A percentile compares a stretch with the other conserved stretches of the same genome.
These are phyloP conservation scores for Phyllostomus discolor DNA, from an alignment of 2,113 vertebrate species.

Conservation along the genomic window DNA sequence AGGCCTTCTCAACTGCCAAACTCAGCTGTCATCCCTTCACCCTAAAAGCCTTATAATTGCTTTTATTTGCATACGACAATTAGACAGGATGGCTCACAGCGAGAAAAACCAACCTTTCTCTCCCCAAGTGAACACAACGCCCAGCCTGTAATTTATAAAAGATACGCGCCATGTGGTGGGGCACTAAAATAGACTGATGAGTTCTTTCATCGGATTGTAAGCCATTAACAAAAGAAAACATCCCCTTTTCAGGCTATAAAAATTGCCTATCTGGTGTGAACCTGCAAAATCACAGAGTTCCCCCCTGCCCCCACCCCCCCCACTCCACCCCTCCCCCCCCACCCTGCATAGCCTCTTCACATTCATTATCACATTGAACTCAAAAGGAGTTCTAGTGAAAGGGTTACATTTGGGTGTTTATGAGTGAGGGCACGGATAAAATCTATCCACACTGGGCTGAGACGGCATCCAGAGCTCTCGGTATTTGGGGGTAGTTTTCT, in stretches of 20 bases:
- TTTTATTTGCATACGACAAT: slow-evolving; percentile 99
- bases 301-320: not conserved
- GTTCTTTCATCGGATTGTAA: slow-evolving; percentile 91
- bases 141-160: slow-evolving; percentile 92
- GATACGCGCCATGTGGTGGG: slow-evolving; percentile 88
- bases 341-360: slow-evolving; percentile 70
- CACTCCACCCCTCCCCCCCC: not conserved
- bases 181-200: slow-evolving; percentile 88
- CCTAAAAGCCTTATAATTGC: slow-evolving; percentile 99
- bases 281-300: slow-evolving; percentile 79
- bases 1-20: slow-evolving; percentile 96
- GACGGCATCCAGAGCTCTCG: slow-evolving; percentile 61
- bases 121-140: slow-evolving; percentile 89
- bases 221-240: slow-evolving; percentile 92
- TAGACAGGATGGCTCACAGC: slow-evolving; percentile 99
- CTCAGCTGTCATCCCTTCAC: slow-evolving; percentile 99
- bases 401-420: slow-evolving; percentile 81
- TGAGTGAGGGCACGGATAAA: slow-evolving; percentile 75
- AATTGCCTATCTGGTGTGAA: slow-evolving; percentile 88
- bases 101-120: slow-evolving; percentile 97
- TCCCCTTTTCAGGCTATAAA: slow-evolving; percentile 87
- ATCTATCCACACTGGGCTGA: slow-evolving; percentile 71
- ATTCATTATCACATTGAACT: slow-evolving; percentile 79
- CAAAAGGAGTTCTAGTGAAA: slow-evolving; percentile 75
- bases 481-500: not conserved